Percentiles rank a stretch among this genome's conserved stretches.
phyloP scores from a whole-genome alignment of 2,797 vertebrate genomes.

The Channa striata region DNA sequence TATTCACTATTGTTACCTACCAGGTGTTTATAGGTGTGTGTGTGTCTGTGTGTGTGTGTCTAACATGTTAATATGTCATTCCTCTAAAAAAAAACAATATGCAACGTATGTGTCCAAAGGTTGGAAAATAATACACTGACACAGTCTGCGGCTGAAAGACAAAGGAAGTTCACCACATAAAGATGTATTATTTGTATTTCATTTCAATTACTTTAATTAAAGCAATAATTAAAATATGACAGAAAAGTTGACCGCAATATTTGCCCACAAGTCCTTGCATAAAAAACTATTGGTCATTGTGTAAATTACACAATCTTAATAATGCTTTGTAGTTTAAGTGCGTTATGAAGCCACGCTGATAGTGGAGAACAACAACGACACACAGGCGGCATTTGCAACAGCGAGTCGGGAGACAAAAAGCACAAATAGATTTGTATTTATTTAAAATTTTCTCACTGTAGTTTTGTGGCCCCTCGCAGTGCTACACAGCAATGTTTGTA shows the following conservation, averaged over 20 bases:
- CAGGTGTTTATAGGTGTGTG: neutral
- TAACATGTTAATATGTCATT: slow-evolving; percentile 2
- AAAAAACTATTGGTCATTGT: neutral
- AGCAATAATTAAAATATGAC: neutral
- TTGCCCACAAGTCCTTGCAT: neutral
- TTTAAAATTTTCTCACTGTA: too few species aligned
- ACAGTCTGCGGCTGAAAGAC: neutral
- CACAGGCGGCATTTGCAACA: too few species aligned
- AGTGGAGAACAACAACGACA: neutral
- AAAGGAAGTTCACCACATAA: neutral
- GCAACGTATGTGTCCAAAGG: neutral
- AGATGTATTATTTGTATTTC: neutral
- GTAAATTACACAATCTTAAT: neutral
- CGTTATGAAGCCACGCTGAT: neutral
- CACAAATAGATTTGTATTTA: too few species aligned
- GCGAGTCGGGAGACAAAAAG: too few species aligned
- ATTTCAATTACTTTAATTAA: neutral
- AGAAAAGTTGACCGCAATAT: neutral
- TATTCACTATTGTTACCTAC: slow-evolving; percentile 17
- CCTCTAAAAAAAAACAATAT: neutral
- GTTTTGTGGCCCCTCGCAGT: neutral
- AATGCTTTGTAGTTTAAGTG: neutral
- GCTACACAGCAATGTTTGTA: neutral
- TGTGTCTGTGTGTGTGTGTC: too few species aligned
- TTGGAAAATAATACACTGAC: neutral